Base-by-base conservation (phyloP, 2,797 vertebrate species). In the Mormyrops boulengeri region DNA sequence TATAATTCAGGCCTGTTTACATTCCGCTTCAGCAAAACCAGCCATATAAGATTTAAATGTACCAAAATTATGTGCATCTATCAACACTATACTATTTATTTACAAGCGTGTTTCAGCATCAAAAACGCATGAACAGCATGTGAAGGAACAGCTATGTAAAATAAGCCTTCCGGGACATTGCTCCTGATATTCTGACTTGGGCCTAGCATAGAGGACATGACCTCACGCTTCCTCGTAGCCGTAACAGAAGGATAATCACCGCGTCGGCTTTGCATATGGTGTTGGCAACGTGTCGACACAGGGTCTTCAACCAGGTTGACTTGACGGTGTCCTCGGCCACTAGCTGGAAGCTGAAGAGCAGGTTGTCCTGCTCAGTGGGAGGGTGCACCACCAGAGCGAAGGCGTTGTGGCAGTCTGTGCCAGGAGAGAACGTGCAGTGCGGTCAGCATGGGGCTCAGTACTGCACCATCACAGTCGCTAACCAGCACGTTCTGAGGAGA, bases 321-420 rank as follows among this genome's bases (percentile, higher is more conserved):
- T 99, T 99, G 90, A 95, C 93, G 0, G 95, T 96, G 89, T 99
- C 98, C 92, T 99, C 98, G 52, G 95, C 94, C 0, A 94, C 94
- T 95, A 99, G 97, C 93, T 99, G 98, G 95, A 99, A 99, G 93
- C 97, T 99, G 93, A 99, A 97, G 91, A 99, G 94, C 92, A 98
- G 95, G 93, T 99, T 99, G 93, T 97, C 96, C 93, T 97, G 98
- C 92, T 99, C 98, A 0, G 98, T 99, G 0, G 98, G 98, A 57
- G 98, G 98, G 89, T 96, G 96, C 85, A 99, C 98, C 90, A 99
- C 96, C 93, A 99, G 93, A 69, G 98, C 97, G 73, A 99, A 99
- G 9, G 98, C 98, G 91, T 97, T 99, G 84, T 95, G 96, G 93
- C 98, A 99, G 62, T 99, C 98, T 99, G 94, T 1, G 89, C 86